These are phyloP conservation scores for Anabas testudineus DNA, from an alignment of 2,797 vertebrate genomes.

Conservation along the genomic window DNA sequence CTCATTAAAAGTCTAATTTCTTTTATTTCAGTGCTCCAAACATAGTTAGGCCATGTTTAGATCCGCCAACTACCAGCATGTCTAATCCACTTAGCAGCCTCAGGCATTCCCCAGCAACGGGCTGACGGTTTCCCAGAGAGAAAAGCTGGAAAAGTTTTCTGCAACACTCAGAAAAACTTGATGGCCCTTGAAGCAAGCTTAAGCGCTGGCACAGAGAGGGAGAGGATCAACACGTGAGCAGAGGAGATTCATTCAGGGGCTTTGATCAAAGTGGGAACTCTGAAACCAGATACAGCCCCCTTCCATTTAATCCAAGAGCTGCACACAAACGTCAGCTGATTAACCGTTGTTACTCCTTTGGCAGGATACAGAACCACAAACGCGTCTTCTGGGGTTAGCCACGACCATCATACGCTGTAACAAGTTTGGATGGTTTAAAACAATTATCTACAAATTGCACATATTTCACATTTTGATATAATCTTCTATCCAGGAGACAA, in stretches of 20 bases:
- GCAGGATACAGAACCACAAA: too few relatives aligned
- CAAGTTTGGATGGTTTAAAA: too few relatives aligned
- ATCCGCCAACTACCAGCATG: conserved; percentile 9
- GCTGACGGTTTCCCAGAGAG: conserved; percentile 17
- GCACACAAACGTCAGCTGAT: background rate
- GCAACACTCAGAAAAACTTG: conserved; percentile 1
- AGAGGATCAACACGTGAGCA: conserved; percentile 34
- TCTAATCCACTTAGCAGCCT: conserved; percentile 31
- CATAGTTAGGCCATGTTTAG: background rate
- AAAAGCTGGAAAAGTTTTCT: conserved; percentile 29
- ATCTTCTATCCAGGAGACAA: background rate
- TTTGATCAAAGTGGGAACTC: conserved; percentile 46
- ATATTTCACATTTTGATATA: background rate
- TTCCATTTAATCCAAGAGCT: conserved; percentile 8
- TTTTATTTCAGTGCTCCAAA: conserved; percentile 30
- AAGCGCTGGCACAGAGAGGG: background rate
- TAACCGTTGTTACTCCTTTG: background rate
- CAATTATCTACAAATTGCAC: background rate
- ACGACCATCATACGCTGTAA: too few relatives aligned
- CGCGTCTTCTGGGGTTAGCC: too few relatives aligned
- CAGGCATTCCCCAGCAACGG: conserved; percentile 17
- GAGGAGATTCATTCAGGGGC: conserved; percentile 26
- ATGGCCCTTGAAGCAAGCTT: conserved; percentile 42
- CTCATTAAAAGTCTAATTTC: conserved; percentile 5
- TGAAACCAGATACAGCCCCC: background rate